A percentile compares a stretch with the other conserved stretches of the same genome.
These are phyloP conservation scores for Platalea minor DNA, from an alignment of 2,797 vertebrate genomes.

Conservation along the genomic window DNA sequence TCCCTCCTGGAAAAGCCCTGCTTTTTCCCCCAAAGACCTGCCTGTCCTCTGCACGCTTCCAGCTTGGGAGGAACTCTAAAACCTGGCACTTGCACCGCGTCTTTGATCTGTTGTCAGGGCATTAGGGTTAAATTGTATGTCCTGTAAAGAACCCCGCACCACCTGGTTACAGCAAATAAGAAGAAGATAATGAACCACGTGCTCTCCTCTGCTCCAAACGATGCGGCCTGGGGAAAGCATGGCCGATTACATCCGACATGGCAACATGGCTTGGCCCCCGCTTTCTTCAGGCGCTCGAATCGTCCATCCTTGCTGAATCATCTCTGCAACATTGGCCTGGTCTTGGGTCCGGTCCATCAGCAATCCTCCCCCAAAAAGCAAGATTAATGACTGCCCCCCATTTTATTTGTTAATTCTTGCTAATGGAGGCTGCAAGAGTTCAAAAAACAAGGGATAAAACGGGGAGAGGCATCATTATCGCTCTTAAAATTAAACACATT, in stretches of 20 bases:
- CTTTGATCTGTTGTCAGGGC: not conserved
- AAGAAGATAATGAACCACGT: not conserved
- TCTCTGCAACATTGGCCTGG: not conserved
- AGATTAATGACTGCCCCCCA: not conserved
- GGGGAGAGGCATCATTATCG: not conserved
- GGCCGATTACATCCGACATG: not conserved
- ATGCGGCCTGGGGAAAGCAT: not conserved
- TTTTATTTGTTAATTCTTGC: not conserved
- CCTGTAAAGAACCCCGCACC: not conserved
- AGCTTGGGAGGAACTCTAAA: not conserved
- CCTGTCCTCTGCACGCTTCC: not conserved
- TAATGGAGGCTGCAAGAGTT: constrained; percentile 1
- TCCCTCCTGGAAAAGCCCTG: not conserved
- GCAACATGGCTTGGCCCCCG: not conserved
- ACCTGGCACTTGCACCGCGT: not conserved
- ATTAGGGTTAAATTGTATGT: not conserved
- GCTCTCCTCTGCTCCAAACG: not conserved
- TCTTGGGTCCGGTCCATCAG: not conserved
- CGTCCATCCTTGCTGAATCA: not conserved
- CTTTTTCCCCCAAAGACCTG: not conserved
- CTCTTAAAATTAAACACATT: not conserved
- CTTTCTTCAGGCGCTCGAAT: not conserved
- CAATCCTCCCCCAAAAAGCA: not conserved
- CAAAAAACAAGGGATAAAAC: not conserved
- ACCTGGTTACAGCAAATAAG: not conserved